phyloP scores from a whole-genome alignment of 2,113 vertebrate species.

The Chaenocephalus aceratus region DNA sequence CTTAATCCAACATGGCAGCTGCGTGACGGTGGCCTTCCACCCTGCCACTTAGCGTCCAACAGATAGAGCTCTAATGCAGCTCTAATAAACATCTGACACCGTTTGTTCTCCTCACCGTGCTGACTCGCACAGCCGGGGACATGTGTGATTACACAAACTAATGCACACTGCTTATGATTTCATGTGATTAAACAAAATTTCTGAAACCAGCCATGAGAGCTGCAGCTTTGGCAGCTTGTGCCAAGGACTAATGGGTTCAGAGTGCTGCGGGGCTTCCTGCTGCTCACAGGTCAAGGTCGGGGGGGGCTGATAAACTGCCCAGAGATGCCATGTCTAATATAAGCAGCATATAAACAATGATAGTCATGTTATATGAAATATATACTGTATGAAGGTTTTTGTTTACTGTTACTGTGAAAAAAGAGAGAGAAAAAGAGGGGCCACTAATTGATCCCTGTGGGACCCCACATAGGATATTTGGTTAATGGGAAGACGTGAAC shows the following conservation, averaged over 20 bases:
- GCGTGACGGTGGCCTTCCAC: constrained; percentile 56
- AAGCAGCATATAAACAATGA: too few species aligned
- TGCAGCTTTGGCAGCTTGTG: constrained; percentile 15
- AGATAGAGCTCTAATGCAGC: constrained; percentile 53
- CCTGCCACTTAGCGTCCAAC: constrained; percentile 57
- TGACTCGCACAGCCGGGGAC: constrained; percentile 53
- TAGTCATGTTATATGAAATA: too few species aligned
- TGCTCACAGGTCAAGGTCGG: constrained; percentile 57
- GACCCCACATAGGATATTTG: too few species aligned
- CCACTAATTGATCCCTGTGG: too few species aligned
- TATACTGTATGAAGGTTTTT: too few species aligned
- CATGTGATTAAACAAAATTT: constrained; percentile 60
- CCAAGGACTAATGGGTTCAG: constrained; percentile 59
- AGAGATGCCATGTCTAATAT: not conserved
- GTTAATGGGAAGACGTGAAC: too few species aligned
- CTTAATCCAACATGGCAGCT: constrained; percentile 65
- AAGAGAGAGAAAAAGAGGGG: too few species aligned
- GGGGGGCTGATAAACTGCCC: not conserved
- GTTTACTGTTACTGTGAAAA: too few species aligned
- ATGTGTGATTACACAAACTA: constrained; percentile 63
- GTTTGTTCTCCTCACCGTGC: constrained; percentile 57
- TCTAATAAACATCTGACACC: constrained; percentile 70
- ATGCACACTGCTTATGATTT: constrained; percentile 61
- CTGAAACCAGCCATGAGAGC: constrained; percentile 37
- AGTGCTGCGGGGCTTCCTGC: not conserved